Conservation (phyloP, 2,797 vertebrate genomes). For the Acropternis orthonyx region DNA sequence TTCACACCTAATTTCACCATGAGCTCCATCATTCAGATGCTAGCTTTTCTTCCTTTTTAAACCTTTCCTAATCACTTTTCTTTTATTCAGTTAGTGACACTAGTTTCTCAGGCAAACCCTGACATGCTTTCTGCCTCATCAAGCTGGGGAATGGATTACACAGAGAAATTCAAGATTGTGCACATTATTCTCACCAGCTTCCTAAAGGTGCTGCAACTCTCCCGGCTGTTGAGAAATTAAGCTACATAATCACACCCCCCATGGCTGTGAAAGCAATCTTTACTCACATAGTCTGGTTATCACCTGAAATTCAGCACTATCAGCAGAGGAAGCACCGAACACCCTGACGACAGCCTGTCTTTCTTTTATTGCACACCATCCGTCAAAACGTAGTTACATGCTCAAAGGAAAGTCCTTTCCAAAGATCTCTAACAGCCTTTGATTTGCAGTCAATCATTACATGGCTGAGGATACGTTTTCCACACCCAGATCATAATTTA, state of each 20-base stretch:
- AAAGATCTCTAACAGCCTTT: background rate
- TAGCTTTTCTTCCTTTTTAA: background rate
- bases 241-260: background rate
- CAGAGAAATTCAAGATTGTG: background rate
- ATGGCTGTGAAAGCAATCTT: background rate
- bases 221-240: background rate
- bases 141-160: background rate
- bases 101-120: background rate
- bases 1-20: background rate
- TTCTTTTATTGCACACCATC: background rate
- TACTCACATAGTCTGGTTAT: fast-evolving
- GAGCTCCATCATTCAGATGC: background rate
- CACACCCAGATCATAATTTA: background rate
- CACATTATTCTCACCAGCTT: background rate
- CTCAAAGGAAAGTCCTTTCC: background rate
- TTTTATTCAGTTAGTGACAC: background rate
- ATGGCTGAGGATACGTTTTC: background rate
- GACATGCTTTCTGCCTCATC: background rate
- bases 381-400: background rate
- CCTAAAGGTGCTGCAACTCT: background rate
- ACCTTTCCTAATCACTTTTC: background rate
- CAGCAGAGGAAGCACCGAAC: background rate
- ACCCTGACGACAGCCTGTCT: background rate
- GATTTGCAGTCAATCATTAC: background rate
- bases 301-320: background rate